Conservation (phyloP, 2,888 invertebrate genomes). For the Lydus trimaculatus region DNA sequence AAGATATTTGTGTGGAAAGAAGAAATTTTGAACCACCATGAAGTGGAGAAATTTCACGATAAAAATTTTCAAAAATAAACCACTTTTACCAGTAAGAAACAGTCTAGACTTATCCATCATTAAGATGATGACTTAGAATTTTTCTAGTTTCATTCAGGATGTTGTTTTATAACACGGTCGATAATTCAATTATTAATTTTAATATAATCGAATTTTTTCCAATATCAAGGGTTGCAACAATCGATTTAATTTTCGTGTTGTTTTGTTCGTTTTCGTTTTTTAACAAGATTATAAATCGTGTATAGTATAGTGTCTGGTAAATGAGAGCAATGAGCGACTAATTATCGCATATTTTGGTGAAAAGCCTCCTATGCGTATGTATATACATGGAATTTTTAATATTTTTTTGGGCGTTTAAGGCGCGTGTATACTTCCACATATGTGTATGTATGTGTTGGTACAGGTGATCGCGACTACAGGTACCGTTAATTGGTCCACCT, state of each 20-base stretch:
- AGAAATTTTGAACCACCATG: background rate
- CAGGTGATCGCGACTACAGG: conserved; percentile 60
- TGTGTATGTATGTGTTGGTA: conserved; percentile 48
- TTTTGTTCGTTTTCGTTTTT: no score
- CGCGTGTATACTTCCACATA: conserved; percentile 47
- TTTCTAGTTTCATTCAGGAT: background rate
- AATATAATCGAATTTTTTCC: background rate
- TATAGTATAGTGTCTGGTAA: background rate
- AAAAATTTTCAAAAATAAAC: background rate
- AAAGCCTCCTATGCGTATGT: conserved; percentile 28
- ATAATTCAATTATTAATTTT: conserved; percentile 10
- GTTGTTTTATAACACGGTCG: conserved; percentile 4
- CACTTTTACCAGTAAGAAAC: background rate
- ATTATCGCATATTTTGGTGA: conserved; percentile 36
- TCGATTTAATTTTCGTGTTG: background rate
- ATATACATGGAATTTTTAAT: conserved; percentile 45
- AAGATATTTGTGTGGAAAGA: background rate
- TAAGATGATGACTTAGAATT: conserved; percentile 1
- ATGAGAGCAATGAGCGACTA: background rate
- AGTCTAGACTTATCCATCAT: conserved; percentile 3
- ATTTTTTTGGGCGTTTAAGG: conserved; percentile 40
- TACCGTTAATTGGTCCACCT: conserved; percentile 61
- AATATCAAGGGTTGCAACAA: background rate
- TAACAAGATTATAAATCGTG: background rate
- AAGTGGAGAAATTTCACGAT: background rate